Percentiles rank a stretch among this genome's conserved stretches.
These are phyloP conservation scores for Mylabris phalerata DNA, from an alignment of 1,140 invertebrate genomes.

Conservation along the genomic window DNA sequence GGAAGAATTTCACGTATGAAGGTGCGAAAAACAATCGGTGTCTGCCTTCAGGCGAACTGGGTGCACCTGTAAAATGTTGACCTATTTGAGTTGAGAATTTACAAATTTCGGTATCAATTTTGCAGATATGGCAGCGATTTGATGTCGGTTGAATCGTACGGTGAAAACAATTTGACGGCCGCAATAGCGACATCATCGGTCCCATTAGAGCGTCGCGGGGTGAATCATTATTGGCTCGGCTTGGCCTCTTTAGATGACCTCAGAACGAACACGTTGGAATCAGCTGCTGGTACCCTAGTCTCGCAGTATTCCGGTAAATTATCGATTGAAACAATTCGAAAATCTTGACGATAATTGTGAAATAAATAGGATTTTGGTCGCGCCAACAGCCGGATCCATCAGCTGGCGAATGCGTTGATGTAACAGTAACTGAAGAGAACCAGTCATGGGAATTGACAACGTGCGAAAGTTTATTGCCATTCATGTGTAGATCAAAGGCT, in stretches of 20 bases:
- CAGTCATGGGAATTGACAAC: slow-evolving; percentile 91
- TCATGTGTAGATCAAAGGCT: slow-evolving; percentile 86
- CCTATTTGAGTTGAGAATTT: no score
- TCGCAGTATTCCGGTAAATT: slow-evolving; percentile 79
- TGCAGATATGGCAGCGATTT: slow-evolving; percentile 86
- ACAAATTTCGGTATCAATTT: no score
- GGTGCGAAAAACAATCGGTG: slow-evolving; percentile 6
- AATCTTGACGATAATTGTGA: neutral
- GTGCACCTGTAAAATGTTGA: slow-evolving; percentile 4
- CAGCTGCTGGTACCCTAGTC: slow-evolving; percentile 81
- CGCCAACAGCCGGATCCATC: slow-evolving; percentile 77
- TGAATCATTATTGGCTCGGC: slow-evolving; percentile 78
- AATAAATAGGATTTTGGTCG: slow-evolving; percentile 71
- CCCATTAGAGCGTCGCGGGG: slow-evolving; percentile 49
- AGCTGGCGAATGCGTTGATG: slow-evolving; percentile 82
- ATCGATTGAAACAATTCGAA: neutral
- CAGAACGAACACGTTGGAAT: slow-evolving; percentile 87
- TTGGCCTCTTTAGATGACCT: slow-evolving; percentile 84
- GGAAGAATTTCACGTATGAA: neutral
- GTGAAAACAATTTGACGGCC: slow-evolving; percentile 85
- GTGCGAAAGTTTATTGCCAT: slow-evolving; percentile 88
- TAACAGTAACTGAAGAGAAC: slow-evolving; percentile 60
- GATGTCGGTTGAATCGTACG: slow-evolving; percentile 81
- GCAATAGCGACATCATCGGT: slow-evolving; percentile 59
- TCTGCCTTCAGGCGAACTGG: slow-evolving; percentile 1